phyloP scores from a whole-genome alignment of 2,888 invertebrate species.

The Gymnoscelis rufifasciata region DNA sequence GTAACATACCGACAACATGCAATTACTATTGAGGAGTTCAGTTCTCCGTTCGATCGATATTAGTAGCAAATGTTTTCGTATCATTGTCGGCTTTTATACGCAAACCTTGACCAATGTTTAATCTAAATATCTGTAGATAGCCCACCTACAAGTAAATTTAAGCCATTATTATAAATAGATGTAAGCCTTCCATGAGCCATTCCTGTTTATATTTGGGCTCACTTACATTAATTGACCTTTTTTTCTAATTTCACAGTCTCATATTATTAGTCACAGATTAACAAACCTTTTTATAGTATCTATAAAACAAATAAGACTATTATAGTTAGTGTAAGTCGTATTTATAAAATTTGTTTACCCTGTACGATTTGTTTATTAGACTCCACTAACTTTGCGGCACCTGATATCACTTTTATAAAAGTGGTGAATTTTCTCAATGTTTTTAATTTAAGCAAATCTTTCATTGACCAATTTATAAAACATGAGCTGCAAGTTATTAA shows the following conservation, averaged over 20 bases:
- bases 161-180: constrained; percentile 1
- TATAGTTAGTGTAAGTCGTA: not conserved
- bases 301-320: too few species aligned
- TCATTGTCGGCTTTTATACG: too few species aligned
- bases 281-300: too few species aligned
- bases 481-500: too few species aligned
- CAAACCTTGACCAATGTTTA: not conserved
- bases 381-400: not conserved
- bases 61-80: too few species aligned
- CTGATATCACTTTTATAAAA: constrained; percentile 1
- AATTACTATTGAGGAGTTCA: too few species aligned
- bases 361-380: not conserved
- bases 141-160: constrained; percentile 2
- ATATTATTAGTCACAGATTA: too few species aligned
- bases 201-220: not conserved
- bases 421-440: not conserved
- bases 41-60: too few species aligned
- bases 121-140: not conserved
- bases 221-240: not conserved
- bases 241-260: too few species aligned
- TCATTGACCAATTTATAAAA: not conserved
- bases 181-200: not conserved
- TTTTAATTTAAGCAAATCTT: not conserved
- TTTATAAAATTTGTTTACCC: not conserved
- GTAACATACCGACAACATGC: too few species aligned